Conservation (phyloP, 1,140 invertebrate species). For the Leguminivora glycinivorella region DNA sequence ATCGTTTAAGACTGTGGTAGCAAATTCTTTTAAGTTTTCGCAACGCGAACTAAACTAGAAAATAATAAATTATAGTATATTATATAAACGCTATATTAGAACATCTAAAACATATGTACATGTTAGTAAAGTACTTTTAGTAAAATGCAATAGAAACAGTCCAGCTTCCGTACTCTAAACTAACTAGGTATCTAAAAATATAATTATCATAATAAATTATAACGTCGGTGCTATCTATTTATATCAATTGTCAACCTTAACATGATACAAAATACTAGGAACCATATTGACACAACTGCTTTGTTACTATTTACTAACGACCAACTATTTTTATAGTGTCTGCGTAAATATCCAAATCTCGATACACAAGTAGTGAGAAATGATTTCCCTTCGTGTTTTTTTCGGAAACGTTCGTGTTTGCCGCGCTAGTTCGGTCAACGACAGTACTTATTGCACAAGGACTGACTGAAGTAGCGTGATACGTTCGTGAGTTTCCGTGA, state of each 20-base stretch:
- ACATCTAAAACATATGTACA: constrained; percentile 22
- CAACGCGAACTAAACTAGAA: constrained; percentile 8
- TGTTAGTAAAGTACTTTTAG: neutral
- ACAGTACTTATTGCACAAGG: too few relatives aligned
- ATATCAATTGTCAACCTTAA: neutral
- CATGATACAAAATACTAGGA: neutral
- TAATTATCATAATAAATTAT: constrained; percentile 2
- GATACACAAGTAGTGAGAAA: too few relatives aligned
- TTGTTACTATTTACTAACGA: too few relatives aligned
- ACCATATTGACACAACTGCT: too few relatives aligned
- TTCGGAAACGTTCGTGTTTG: too few relatives aligned
- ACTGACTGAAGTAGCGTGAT: too few relatives aligned
- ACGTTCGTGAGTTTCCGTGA: too few relatives aligned
- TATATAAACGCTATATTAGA: neutral
- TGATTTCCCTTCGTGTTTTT: too few relatives aligned
- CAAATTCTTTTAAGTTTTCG: constrained; percentile 7
- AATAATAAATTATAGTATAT: constrained; percentile 16
- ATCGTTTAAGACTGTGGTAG: neutral
- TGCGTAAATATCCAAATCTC: too few relatives aligned
- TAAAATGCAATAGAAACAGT: constrained; percentile 12
- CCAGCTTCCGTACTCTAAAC: neutral
- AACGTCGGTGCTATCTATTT: neutral
- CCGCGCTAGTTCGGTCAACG: too few relatives aligned
- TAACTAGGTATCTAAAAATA: neutral
- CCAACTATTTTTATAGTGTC: too few relatives aligned